Evolutionary conservation across 2,113 vertebrate species (phyloP).

Genomic region (Platycercus adscitus): DNA sequence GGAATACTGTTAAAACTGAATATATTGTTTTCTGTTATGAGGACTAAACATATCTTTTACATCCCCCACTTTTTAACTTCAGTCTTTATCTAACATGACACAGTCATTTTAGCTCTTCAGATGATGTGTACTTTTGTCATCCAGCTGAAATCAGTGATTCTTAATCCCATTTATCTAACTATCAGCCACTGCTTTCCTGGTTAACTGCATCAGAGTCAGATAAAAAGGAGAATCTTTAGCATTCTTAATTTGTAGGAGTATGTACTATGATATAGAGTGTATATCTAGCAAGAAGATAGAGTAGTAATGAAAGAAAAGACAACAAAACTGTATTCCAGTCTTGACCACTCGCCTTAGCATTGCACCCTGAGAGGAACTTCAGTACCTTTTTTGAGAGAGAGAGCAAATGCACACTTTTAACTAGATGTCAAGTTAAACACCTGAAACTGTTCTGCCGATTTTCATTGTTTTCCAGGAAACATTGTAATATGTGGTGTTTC

Average conservation of each 20-base stretch:
- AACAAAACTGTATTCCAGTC: not conserved
- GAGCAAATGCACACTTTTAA: not conserved
- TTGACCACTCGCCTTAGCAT: not conserved
- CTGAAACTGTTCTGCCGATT: not conserved
- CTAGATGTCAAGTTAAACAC: not conserved
- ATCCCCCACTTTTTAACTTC: not conserved
- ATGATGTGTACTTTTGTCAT: not conserved
- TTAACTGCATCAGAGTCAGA: not conserved
- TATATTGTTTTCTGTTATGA: not conserved
- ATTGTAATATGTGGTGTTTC: not conserved
- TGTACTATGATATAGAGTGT: not conserved
- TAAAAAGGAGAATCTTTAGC: not conserved
- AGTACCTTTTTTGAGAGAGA: not conserved
- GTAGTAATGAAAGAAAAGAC: not conserved
- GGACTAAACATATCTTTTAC: rapidly evolving
- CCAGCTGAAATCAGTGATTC: not conserved
- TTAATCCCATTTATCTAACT: not conserved
- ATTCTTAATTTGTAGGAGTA: not conserved
- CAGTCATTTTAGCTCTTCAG: not conserved
- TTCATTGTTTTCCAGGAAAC: not conserved
- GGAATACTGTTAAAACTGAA: not conserved
- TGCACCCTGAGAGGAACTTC: not conserved
- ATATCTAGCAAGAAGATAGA: not conserved
- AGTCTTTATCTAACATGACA: not conserved
- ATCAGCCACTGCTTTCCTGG: not conserved